phyloP scores from a whole-genome alignment of 2,888 invertebrate genomes.

The Calliphora vomitoria region DNA sequence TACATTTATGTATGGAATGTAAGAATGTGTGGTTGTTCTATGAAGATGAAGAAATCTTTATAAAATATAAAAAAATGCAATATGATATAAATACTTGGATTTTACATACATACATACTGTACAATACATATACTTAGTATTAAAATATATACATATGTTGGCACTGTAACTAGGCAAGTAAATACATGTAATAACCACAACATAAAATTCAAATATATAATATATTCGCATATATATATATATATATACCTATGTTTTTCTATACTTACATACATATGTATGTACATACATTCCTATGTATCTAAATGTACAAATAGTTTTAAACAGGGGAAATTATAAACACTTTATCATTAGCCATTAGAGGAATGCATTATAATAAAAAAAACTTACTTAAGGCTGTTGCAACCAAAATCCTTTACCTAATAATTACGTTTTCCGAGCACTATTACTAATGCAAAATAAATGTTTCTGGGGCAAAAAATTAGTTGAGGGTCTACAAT shows the following conservation, averaged over 20 bases:
- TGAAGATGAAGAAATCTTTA: slow-evolving; percentile 23
- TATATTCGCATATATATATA: no score
- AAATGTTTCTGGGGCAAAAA: no score
- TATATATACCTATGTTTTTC: neutral
- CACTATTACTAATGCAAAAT: no score
- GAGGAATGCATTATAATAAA: no score
- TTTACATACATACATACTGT: slow-evolving; percentile 13
- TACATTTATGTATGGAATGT: no score
- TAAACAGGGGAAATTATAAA: neutral
- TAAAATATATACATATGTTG: slow-evolving; percentile 19
- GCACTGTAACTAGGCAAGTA: slow-evolving; percentile 56
- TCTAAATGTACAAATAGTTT: slow-evolving; percentile 16
- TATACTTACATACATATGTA: no score
- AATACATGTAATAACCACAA: slow-evolving; percentile 40
- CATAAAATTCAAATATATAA: neutral
- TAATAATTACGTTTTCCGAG: no score
- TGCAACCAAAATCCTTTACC: no score
- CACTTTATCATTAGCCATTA: neutral
- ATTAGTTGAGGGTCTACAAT: no score
- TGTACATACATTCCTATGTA: neutral
- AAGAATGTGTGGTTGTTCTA: neutral
- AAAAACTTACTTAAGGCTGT: no score
- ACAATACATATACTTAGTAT: no score
- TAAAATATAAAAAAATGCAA: slow-evolving; percentile 52
- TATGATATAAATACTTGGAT: neutral